A percentile compares a stretch with the other conserved stretches of the same genome.
Conservation (phyloP, 2,113 vertebrate species). For the Equus przewalskii region DNA sequence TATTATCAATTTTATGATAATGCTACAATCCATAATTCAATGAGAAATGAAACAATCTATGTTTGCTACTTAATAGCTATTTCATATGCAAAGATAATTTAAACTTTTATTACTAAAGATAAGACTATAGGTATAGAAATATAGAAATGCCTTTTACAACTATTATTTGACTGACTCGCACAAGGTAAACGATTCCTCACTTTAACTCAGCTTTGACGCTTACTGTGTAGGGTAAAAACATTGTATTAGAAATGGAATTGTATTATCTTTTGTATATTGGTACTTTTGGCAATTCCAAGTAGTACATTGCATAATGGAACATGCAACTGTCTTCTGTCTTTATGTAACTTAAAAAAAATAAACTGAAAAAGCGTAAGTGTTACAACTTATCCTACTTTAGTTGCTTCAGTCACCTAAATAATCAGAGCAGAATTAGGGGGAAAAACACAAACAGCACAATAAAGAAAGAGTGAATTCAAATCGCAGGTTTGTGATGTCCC, state of each 20-base stretch:
- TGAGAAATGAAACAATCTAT: slow-evolving; percentile 78
- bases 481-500: slow-evolving; percentile 34
- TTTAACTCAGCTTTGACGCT: slow-evolving; percentile 24
- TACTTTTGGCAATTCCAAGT: slow-evolving; percentile 15
- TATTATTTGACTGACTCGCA: slow-evolving; percentile 69
- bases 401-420: slow-evolving; percentile 76
- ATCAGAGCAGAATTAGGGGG: slow-evolving; percentile 70
- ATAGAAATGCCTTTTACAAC: slow-evolving; percentile 74
- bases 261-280: not conserved
- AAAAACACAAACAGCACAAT: slow-evolving; percentile 46
- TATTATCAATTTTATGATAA: slow-evolving; percentile 71
- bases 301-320: not conserved
- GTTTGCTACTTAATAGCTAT: slow-evolving; percentile 76
- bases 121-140: slow-evolving; percentile 81
- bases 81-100: slow-evolving; percentile 82
- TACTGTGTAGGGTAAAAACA: not conserved
- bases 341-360: slow-evolving; percentile 53
- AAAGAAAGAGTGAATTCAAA: slow-evolving; percentile 60
- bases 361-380: slow-evolving; percentile 66
- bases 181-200: slow-evolving; percentile 66
- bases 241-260: not conserved
- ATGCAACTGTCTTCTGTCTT: not conserved
- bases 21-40: slow-evolving; percentile 78
- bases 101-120: slow-evolving; percentile 83
- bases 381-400: slow-evolving; percentile 28